A percentile compares a stretch with the other conserved stretches of the same genome.
phyloP scores from a whole-genome alignment of 2,888 invertebrate genomes.

The Acanthosepion esculentum region DNA sequence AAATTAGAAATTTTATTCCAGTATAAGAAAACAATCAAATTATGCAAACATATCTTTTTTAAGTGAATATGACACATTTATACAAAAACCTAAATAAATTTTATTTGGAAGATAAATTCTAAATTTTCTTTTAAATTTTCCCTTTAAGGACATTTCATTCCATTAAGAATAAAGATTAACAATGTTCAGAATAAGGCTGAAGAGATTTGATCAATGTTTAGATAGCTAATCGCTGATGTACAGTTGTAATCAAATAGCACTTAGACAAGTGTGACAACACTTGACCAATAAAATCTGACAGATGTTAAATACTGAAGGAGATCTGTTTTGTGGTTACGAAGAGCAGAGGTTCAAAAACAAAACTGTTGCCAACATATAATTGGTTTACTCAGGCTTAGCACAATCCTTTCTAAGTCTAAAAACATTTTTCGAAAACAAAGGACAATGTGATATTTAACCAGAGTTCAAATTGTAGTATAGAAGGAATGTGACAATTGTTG shows the following conservation, averaged over 20 bases:
- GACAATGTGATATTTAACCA: neutral
- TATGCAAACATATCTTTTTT: neutral
- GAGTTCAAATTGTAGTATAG: neutral
- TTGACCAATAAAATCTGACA: conserved; percentile 11
- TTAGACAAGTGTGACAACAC: conserved; percentile 2
- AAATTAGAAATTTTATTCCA: neutral
- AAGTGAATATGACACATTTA: neutral
- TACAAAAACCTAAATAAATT: neutral
- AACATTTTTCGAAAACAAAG: neutral
- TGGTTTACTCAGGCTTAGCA: neutral
- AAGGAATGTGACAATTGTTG: neutral
- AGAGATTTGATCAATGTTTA: neutral
- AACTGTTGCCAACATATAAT: neutral
- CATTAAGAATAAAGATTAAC: neutral
- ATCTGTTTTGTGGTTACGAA: neutral
- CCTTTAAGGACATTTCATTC: neutral
- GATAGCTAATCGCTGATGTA: neutral
- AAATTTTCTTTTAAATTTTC: neutral
- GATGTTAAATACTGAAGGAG: neutral
- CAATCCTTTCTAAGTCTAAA: neutral
- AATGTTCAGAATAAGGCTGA: neutral
- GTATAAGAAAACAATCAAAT: neutral
- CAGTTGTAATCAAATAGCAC: neutral
- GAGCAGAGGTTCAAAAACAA: neutral
- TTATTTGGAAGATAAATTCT: neutral